Percentiles rank a stretch among this genome's conserved stretches.
phyloP scores from a whole-genome alignment of 2,888 invertebrate species.

The Carabus problematicus region DNA sequence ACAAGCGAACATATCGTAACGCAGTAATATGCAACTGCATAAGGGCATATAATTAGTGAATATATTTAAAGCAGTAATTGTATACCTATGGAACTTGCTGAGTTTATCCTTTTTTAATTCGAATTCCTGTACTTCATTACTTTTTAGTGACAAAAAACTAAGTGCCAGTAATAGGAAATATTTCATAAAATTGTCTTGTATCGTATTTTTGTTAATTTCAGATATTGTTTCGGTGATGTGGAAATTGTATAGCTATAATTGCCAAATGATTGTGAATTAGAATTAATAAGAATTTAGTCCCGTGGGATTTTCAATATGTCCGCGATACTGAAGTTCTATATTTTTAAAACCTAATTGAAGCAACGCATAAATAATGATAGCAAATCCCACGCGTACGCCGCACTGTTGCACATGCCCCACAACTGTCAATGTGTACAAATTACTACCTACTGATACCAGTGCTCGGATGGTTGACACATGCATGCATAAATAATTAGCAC shows the following conservation, averaged over 20 bases:
- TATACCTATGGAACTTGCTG: background rate
- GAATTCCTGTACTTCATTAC: too few relatives aligned
- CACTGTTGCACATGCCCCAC: conserved; percentile 1
- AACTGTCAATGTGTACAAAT: conserved; percentile 13
- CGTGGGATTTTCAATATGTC: too few relatives aligned
- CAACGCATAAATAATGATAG: conserved; percentile 6
- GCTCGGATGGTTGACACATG: conserved; percentile 4
- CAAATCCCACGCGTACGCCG: background rate
- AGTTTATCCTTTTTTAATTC: too few relatives aligned
- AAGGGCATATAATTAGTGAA: conserved; percentile 4
- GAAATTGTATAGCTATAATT: too few relatives aligned
- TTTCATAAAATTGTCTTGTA: background rate
- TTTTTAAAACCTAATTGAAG: too few relatives aligned
- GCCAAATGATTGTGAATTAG: too few relatives aligned
- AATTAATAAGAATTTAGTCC: too few relatives aligned
- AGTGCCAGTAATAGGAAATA: background rate
- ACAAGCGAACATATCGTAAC: conserved; percentile 2
- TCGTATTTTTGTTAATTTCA: too few relatives aligned
- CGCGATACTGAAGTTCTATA: too few relatives aligned
- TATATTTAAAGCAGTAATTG: background rate
- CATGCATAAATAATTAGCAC: conserved; percentile 12
- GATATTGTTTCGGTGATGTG: too few relatives aligned
- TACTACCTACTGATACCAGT: conserved; percentile 5
- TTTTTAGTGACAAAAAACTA: too few relatives aligned
- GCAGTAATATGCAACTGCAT: conserved; percentile 6